Evolutionary conservation across 2,888 invertebrate species (phyloP), one percentile per base, ranked within the genome.

Genomic region (Drosophila putrida): DNA sequence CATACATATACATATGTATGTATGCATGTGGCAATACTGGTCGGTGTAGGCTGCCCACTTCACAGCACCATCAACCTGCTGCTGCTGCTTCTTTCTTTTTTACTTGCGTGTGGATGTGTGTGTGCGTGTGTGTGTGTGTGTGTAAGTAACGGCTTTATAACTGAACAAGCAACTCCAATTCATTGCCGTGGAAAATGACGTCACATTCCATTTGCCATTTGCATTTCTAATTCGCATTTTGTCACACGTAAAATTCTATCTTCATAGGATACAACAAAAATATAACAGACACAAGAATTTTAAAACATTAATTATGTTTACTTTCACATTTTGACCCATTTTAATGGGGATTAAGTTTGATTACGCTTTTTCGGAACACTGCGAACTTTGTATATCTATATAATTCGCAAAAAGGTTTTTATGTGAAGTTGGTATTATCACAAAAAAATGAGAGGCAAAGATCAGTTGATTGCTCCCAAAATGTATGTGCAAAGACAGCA

Each of bases 11-110:
- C 33, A 50, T 69, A 65, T 79, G 76, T n/a, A n/a, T n/a, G n/a
- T n/a, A 47, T 43, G 54, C 33, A 50, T 69, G 68, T 79, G 76
- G 76, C 78, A 77, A 66, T 58, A 74, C 66, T 78, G 78, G 64
- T 49, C 50, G n/a, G 20, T 20, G 20, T 20, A 20, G 53, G 41
- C 20, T 41, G 44, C 39, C 59, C 57, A 41, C 38, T 60, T 38
- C 49, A 57, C 63, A 20, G 54, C 58, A 66, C 63, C 61, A 60
- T 67, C 66, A 70, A 74, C 66, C 79, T 75, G 75, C 70, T 75
- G 69, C 54, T 49, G 41, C 41, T 60, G 60, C 44, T 69, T 74
- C 51, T 78, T 65, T 70, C 61, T 57, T 43, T 57, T 73, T 68
- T 59, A 31, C 53, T 27, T 43, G 33, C 13, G 20, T 41, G 46